Evolutionary conservation across 2,797 vertebrate genomes (phyloP).

Genomic region (Ispidina picta): DNA sequence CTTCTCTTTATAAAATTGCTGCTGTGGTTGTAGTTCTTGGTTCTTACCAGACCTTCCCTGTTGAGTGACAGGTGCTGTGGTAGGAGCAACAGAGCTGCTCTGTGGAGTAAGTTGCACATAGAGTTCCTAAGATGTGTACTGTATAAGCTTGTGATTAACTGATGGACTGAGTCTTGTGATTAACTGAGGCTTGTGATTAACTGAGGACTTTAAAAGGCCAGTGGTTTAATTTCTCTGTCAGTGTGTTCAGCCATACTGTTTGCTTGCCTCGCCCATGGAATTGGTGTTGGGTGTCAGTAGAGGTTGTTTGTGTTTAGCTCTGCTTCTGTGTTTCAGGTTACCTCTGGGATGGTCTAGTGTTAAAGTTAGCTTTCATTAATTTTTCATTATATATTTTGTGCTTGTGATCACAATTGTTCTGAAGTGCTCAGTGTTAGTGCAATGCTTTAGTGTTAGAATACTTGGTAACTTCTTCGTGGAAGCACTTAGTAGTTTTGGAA

Average conservation of each 20-base stretch:
- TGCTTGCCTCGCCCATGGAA: neutral
- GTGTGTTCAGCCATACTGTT: neutral
- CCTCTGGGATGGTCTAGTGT: neutral
- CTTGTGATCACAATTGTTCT: neutral
- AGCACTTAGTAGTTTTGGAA: neutral
- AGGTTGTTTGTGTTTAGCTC: neutral
- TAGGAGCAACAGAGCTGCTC: neutral
- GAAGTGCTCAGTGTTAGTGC: neutral
- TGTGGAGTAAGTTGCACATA: fast-evolving
- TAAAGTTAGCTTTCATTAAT: neutral
- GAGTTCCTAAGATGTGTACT: neutral
- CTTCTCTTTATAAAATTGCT: neutral
- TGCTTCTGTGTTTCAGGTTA: neutral
- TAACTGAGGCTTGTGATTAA: neutral
- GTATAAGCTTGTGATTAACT: neutral
- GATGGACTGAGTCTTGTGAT: neutral
- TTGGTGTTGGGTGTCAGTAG: neutral
- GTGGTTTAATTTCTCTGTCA: neutral
- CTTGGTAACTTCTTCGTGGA: neutral
- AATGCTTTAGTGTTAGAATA: neutral
- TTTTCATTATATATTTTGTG: neutral
- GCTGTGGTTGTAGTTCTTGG: neutral
- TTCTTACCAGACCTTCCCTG: neutral
- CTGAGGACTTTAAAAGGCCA: neutral
- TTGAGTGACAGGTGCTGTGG: neutral